Percentiles rank a stretch among this genome's conserved stretches.
These are phyloP conservation scores for Schrankia costaestrigalis DNA, from an alignment of 2,888 invertebrate species.

Conservation along the genomic window DNA sequence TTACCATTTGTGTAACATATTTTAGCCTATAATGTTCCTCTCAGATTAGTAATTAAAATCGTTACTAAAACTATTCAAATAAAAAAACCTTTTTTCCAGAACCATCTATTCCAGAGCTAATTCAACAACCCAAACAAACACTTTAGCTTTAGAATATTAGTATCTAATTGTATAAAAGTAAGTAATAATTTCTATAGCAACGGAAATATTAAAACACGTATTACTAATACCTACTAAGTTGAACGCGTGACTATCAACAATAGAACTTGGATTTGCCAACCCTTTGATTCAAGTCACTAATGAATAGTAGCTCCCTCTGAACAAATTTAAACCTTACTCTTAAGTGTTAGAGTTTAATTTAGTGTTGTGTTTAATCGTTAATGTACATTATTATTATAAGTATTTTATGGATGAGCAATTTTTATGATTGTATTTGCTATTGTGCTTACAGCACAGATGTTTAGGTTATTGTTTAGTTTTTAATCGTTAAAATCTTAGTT, in stretches of 20 bases:
- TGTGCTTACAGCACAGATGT: constrained; percentile 48
- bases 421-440: constrained; percentile 67
- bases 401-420: constrained; percentile 75
- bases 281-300: constrained; percentile 72
- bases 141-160: constrained; percentile 11
- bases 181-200: constrained; percentile 61
- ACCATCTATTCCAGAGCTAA: too few species aligned
- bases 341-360: constrained; percentile 31
- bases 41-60: too few species aligned
- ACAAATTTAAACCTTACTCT: constrained; percentile 32
- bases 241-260: constrained; percentile 77
- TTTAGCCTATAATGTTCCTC: too few species aligned
- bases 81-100: too few species aligned
- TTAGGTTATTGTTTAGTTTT: constrained; percentile 39
- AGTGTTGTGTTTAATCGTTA: constrained; percentile 27
- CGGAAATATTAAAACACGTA: constrained; percentile 69
- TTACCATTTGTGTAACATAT: too few species aligned
- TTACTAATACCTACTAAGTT: constrained; percentile 60
- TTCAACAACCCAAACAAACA: too few species aligned
- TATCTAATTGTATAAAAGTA: constrained; percentile 29
- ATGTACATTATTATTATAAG: constrained; percentile 64
- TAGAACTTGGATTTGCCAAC: constrained; percentile 77
- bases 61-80: too few species aligned
- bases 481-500: constrained; percentile 40
- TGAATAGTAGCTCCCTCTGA: constrained; percentile 46